Evolutionary conservation across 1,140 invertebrate genomes (phyloP), one percentile per base, ranked within the genome.

Genomic region (Caerostris extrusa): DNA sequence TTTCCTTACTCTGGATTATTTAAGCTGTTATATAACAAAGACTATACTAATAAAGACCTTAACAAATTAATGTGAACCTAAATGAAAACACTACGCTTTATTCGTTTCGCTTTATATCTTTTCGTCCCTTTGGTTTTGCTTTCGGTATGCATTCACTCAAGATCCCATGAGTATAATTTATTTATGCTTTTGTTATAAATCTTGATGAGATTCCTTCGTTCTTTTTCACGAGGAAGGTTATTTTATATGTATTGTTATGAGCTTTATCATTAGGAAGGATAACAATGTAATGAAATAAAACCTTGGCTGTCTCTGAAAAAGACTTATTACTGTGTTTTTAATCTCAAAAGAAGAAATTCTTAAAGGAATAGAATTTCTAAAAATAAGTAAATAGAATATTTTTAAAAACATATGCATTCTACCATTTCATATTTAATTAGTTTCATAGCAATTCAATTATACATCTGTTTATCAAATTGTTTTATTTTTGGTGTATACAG

Each of bases 211-310:
- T n/a, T n/a, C 61, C n/a, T 6, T 14, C n/a, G 6, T 67, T 67
- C 61, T 67, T 5, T 67, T 67, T 17, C n/a, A n/a, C 5, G 61
- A n/a, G 17, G n/a, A 5, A 67, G n/a, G n/a, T 67, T 67, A 67
- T 67, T 67, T 17, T 17, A 67, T 67, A 67, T 67, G 61, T 67
- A 67, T 67, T 67, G 61, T 67, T 67, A 67, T 67, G 61, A 67
- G 61, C n/a, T 67, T 67, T 67, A 14, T 67, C n/a, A 67, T 67
- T 67, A 67, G 61, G 61, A 4, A 17, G 12, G 61, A n/a, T 67
- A 67, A 67, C n/a, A 67, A 67, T 17, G 61, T 17, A 67, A 14
- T n/a, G n/a, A 6, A 14, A 67, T 67, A 67, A 67, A 67, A 67
- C n/a, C 14, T 4, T 67, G 14, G 61, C n/a, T 67, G n/a, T 67